phyloP scores from a whole-genome alignment of 2,113 vertebrate species.

The Ceyx melanurus region DNA sequence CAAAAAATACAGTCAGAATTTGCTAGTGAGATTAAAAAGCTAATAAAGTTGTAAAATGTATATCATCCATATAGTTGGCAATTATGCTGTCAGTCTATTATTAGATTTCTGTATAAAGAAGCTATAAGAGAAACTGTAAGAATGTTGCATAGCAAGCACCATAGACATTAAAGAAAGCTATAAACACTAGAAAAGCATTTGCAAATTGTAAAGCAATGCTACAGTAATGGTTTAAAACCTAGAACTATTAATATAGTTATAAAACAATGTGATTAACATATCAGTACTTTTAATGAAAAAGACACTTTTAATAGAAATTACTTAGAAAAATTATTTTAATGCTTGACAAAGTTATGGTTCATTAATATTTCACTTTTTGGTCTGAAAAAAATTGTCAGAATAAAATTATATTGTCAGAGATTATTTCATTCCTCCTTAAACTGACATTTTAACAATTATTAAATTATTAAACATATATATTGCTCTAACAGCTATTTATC shows the following conservation, averaged over 20 bases:
- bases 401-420: neutral
- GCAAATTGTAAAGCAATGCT: neutral
- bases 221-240: neutral
- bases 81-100: slow-evolving; percentile 14
- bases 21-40: slow-evolving; percentile 1
- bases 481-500: neutral
- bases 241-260: neutral
- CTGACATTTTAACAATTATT: neutral
- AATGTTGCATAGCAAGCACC: neutral
- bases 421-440: neutral
- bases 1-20: neutral
- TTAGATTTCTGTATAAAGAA: slow-evolving; percentile 49
- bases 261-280: neutral
- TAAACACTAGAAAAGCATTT: neutral
- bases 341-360: neutral
- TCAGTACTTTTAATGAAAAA: neutral
- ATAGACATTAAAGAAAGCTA: neutral
- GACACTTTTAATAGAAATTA: neutral
- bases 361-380: neutral
- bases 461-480: neutral
- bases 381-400: neutral
- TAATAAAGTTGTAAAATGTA: slow-evolving; percentile 29
- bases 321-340: neutral
- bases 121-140: neutral
- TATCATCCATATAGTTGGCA: neutral